Conservation (phyloP, 1,140 invertebrate species). For the Papilio glaucus region DNA sequence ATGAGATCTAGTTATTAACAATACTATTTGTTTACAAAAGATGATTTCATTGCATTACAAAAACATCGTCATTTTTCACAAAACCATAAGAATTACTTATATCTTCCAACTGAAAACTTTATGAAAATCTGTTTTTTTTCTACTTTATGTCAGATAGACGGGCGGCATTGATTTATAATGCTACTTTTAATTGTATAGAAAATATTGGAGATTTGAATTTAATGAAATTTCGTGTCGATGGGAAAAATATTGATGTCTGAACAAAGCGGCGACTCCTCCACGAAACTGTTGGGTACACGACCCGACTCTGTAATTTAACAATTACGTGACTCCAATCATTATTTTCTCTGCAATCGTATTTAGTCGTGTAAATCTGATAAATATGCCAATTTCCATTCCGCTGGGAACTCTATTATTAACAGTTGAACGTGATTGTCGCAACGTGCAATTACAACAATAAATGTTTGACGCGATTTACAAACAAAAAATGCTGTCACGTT, state of each 20-base stretch:
- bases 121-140: too few relatives aligned
- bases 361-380: constrained; percentile 42
- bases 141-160: not conserved
- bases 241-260: not conserved
- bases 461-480: not conserved
- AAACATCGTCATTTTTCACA: too few relatives aligned
- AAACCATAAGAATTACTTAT: too few relatives aligned
- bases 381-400: constrained; percentile 36
- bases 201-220: not conserved
- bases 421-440: not conserved
- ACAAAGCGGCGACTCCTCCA: constrained; percentile 40
- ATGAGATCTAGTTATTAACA: not conserved
- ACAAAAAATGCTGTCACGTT: not conserved
- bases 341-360: constrained; percentile 65
- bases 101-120: too few relatives aligned
- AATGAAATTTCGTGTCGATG: not conserved
- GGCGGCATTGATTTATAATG: not conserved
- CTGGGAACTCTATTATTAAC: not conserved
- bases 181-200: not conserved
- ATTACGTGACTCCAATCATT: constrained; percentile 75
- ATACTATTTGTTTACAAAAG: not conserved
- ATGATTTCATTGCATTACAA: not conserved
- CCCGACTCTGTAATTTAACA: constrained; percentile 63
- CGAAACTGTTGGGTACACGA: constrained; percentile 61
- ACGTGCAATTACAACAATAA: not conserved